Evolutionary conservation across 2,113 vertebrate species (phyloP).

Genomic region (Corvus moneduloides): DNA sequence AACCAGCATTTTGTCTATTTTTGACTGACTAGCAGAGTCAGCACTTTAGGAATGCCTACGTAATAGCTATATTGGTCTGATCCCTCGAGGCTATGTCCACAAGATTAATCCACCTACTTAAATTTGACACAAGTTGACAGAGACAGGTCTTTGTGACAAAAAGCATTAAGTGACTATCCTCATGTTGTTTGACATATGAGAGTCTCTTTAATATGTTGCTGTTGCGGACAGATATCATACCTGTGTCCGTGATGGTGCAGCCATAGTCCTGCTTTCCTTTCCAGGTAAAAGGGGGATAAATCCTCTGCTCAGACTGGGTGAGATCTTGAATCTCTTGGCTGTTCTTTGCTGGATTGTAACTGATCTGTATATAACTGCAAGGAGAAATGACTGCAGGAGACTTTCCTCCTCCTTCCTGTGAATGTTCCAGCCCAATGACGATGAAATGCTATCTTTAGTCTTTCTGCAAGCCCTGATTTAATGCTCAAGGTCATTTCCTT

Average conservation of each 20-base stretch:
- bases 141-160: slow-evolving; percentile 11
- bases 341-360: neutral
- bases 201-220: neutral
- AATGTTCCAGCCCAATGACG: neutral
- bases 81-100: neutral
- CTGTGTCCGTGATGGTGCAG: neutral
- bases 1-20: slow-evolving; percentile 46
- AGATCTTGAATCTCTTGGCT: neutral
- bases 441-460: slow-evolving; percentile 6
- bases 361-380: neutral
- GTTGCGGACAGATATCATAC: neutral
- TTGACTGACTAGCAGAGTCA: slow-evolving; percentile 17
- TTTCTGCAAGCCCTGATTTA: neutral
- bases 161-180: neutral
- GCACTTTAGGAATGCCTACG: slow-evolving; percentile 16
- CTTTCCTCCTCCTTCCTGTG: neutral
- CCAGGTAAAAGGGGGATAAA: neutral
- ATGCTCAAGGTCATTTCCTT: neutral
- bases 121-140: neutral
- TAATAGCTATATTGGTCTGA: slow-evolving; percentile 43
- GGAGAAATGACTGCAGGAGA: neutral
- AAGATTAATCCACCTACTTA: slow-evolving; percentile 23
- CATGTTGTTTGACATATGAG: neutral
- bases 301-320: neutral
- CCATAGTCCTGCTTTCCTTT: neutral